Evolutionary conservation across 2,888 invertebrate species (phyloP).

Genomic region (Cremastobaeus sp.): DNA sequence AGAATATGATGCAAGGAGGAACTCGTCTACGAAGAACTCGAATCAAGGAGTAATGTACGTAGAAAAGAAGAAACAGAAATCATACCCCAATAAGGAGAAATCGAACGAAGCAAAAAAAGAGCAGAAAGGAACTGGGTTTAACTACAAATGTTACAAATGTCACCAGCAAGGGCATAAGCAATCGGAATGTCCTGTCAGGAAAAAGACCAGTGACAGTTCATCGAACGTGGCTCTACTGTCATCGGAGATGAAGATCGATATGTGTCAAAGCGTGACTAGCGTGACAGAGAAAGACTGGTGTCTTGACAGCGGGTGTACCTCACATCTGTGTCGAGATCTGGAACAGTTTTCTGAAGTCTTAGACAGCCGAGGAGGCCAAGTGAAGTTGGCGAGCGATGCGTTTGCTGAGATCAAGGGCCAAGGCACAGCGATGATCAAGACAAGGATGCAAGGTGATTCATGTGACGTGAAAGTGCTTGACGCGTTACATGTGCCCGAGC

Average conservation of each 20-base stretch:
- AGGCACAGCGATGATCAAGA: constrained; percentile 20
- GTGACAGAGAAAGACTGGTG: constrained; percentile 15
- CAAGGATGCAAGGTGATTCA: background rate
- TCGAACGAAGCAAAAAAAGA: background rate
- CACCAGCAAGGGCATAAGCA: constrained; percentile 4
- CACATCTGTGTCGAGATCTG: constrained; percentile 40
- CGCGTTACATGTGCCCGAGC: constrained; percentile 23
- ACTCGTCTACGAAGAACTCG: background rate
- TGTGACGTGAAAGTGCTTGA: constrained; percentile 2
- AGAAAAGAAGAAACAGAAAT: background rate
- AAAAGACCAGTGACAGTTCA: background rate
- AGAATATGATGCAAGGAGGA: constrained; percentile 17
- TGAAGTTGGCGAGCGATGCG: constrained; percentile 11
- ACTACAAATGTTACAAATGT: constrained; percentile 9
- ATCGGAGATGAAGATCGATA: background rate
- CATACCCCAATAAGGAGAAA: too few species aligned
- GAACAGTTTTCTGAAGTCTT: constrained; percentile 5
- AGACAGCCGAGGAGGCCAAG: background rate
- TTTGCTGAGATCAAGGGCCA: constrained; percentile 10
- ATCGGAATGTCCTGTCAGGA: background rate
- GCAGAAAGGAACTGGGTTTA: background rate
- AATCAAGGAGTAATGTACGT: background rate
- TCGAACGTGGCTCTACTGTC: constrained; percentile 1
- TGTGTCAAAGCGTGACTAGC: background rate
- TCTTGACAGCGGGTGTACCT: constrained; percentile 47